Evolutionary conservation across 2,888 invertebrate species (phyloP).

Genomic region (Lithosia quadra): DNA sequence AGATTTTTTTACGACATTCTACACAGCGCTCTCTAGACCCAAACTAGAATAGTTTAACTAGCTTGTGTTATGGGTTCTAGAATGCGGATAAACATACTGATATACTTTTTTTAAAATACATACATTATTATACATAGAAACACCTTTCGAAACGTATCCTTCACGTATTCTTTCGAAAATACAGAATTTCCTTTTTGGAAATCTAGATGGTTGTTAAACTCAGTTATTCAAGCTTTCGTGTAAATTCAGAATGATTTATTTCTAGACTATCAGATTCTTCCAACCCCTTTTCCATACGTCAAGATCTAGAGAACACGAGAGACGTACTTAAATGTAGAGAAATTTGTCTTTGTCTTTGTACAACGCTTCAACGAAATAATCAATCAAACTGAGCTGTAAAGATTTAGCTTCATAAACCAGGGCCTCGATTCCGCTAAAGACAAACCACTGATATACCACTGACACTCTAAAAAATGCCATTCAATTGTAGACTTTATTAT

Average conservation of each 20-base stretch:
- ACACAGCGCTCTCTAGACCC: no score
- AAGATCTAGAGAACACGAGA: constrained; percentile 5
- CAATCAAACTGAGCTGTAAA: background rate
- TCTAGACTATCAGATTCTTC: constrained; percentile 18
- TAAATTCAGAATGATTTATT: constrained; percentile 16
- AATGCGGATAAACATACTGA: no score
- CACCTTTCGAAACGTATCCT: no score
- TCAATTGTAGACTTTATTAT: no score
- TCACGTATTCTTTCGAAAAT: constrained; percentile 1
- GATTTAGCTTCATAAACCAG: background rate
- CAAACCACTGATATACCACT: no score
- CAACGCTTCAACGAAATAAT: constrained; percentile 2
- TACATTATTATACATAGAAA: no score
- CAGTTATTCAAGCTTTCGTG: constrained; percentile 8
- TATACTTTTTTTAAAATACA: no score
- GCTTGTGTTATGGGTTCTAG: no score
- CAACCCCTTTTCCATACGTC: constrained; percentile 22
- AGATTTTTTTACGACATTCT: no score
- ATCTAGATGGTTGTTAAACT: background rate
- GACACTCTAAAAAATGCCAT: no score
- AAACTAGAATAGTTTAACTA: no score
- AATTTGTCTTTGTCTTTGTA: constrained; percentile 20
- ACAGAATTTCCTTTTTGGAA: background rate
- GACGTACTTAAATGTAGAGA: constrained; percentile 4
- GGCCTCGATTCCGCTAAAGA: no score